Conservation (phyloP, 2,888 invertebrate genomes). For the Nasonia oneida region DNA sequence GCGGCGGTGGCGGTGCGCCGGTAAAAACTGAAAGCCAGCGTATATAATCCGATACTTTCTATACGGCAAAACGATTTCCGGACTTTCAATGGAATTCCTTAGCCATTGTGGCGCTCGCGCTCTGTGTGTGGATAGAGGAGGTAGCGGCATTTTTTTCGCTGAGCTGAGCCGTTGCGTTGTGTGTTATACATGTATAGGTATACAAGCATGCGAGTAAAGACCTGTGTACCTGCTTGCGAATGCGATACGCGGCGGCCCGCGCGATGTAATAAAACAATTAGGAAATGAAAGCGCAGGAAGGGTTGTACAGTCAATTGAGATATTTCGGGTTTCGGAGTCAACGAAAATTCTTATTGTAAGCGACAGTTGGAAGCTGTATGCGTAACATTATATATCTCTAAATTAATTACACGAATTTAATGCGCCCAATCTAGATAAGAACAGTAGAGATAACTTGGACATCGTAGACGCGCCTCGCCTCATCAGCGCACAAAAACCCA, state of each 20-base stretch:
- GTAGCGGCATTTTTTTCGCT: background rate
- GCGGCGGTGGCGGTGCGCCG: background rate
- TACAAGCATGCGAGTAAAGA: background rate
- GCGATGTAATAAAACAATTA: constrained; percentile 13
- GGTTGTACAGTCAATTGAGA: background rate
- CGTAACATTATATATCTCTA: background rate
- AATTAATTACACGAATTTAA: background rate
- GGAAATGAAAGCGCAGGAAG: background rate
- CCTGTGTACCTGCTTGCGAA: background rate
- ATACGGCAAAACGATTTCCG: constrained; percentile 19
- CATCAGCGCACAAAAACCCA: too few species aligned
- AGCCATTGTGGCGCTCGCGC: constrained; percentile 16
- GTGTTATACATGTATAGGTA: background rate
- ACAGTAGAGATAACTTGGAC: too few species aligned
- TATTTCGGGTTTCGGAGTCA: too few species aligned
- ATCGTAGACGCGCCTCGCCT: too few species aligned
- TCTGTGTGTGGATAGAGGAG: constrained; percentile 12
- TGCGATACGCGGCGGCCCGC: background rate
- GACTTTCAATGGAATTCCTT: constrained; percentile 40
- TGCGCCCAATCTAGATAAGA: background rate
- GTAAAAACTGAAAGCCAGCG: background rate
- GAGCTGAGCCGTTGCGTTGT: constrained; percentile 2
- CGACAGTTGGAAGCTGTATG: too few species aligned
- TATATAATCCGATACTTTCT: constrained; percentile 24
- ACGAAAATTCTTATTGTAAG: too few species aligned